Evolutionary conservation across 2,888 invertebrate species (phyloP).

Genomic region (Molanna angustata): DNA sequence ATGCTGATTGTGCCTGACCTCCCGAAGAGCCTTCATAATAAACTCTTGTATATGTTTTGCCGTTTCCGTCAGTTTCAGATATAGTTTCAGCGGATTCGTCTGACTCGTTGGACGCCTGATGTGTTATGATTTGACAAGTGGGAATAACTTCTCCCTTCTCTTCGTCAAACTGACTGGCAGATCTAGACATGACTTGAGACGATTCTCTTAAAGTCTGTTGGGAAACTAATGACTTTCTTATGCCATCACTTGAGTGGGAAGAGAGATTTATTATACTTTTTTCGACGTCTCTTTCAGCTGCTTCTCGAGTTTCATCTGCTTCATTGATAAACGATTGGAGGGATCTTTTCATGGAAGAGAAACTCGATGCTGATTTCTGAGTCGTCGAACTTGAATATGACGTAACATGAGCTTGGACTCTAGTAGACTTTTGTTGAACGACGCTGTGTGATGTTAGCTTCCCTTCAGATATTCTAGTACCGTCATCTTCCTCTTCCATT

Average conservation of each 20-base stretch:
- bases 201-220: conserved; percentile 11
- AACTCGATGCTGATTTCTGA: conserved; percentile 23
- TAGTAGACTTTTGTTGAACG: conserved; percentile 31
- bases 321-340: conserved; percentile 30
- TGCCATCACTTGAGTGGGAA: conserved; percentile 9
- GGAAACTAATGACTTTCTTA: conserved; percentile 7
- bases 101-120: conserved; percentile 57
- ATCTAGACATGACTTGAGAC: conserved; percentile 16
- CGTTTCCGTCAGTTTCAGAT: conserved; percentile 35
- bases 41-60: conserved; percentile 35
- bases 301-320: conserved; percentile 20
- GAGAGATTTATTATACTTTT: conserved; percentile 22
- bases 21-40: conserved; percentile 39
- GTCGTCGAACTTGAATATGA: conserved; percentile 29
- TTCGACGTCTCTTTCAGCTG: conserved; percentile 10
- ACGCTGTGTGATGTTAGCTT: conserved; percentile 31
- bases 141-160: conserved; percentile 36
- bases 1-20: conserved; percentile 39
- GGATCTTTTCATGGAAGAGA: conserved; percentile 29
- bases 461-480: conserved; percentile 26
- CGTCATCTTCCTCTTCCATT: conserved; percentile 35
- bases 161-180: conserved; percentile 23
- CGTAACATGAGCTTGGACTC: conserved; percentile 28
- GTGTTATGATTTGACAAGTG: conserved; percentile 47
- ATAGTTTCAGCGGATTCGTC: conserved; percentile 51